Conservation (phyloP, 2,113 vertebrate species). For the Fregetta grallaria region DNA sequence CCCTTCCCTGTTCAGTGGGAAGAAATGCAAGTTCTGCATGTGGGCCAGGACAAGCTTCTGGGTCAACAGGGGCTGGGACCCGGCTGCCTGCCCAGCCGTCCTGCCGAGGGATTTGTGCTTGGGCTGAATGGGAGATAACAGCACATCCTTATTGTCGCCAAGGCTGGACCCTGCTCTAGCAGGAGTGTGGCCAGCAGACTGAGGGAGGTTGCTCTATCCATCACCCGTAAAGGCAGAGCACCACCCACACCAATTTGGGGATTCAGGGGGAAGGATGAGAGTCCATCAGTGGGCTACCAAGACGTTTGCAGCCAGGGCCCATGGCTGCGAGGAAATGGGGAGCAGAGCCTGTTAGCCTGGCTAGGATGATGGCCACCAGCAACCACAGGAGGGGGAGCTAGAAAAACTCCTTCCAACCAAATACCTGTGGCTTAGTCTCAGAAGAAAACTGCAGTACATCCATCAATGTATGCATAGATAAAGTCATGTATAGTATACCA, state of each 20-base stretch:
- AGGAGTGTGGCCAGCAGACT: background rate
- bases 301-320: background rate
- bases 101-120: background rate
- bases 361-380: background rate
- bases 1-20: background rate
- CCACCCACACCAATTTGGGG: background rate
- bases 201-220: background rate
- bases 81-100: background rate
- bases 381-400: background rate
- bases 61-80: background rate
- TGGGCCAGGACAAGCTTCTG: background rate
- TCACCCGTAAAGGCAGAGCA: background rate
- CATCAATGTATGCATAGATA: background rate
- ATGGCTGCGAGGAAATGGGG: background rate
- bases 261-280: background rate
- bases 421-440: background rate
- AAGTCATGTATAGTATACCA: background rate
- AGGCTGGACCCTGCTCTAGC: background rate
- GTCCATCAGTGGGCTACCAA: background rate
- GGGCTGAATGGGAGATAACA: background rate
- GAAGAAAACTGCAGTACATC: background rate
- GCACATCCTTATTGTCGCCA: fast-evolving
- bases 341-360: background rate
- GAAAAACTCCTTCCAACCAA: background rate
- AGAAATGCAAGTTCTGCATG: background rate